Conservation (phyloP, 92 coral and sea anemone species). For the Pocillopora meandrina region DNA sequence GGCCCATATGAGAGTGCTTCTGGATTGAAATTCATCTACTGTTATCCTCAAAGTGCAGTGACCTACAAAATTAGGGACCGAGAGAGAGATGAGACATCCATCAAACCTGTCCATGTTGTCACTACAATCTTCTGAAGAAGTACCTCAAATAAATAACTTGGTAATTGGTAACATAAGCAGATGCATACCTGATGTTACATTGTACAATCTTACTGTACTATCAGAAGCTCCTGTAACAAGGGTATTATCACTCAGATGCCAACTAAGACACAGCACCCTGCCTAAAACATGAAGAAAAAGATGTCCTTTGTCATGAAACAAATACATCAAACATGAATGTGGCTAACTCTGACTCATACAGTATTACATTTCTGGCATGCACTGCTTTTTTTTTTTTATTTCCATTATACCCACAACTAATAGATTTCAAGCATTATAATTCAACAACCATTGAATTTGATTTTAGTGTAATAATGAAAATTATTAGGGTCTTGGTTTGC, state of each 20-base stretch:
- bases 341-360: not conserved
- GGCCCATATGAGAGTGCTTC: slow-evolving; percentile 89
- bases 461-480: no score
- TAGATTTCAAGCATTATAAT: no score
- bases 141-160: not conserved
- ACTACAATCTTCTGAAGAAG: not conserved
- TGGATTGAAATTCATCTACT: slow-evolving; percentile 72
- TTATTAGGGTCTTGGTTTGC: no score
- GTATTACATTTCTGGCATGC: not conserved
- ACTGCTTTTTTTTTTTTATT: no score
- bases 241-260: slow-evolving; percentile 78
- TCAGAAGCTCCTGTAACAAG: slow-evolving; percentile 92
- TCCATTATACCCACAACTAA: no score
- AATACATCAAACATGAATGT: not conserved
- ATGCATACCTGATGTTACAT: slow-evolving; percentile 62
- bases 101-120: not conserved
- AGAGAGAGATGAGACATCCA: not conserved
- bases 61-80: slow-evolving; percentile 31
- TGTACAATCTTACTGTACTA: slow-evolving; percentile 84
- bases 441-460: no score
- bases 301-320: no score
- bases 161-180: not conserved
- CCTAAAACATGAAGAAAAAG: slow-evolving; percentile 41
- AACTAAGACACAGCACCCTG: slow-evolving; percentile 82
- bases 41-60: slow-evolving; percentile 90